A percentile compares a stretch with the other conserved stretches of the same genome.
Conservation (phyloP, 2,888 invertebrate genomes). For the Aphrophora alni region DNA sequence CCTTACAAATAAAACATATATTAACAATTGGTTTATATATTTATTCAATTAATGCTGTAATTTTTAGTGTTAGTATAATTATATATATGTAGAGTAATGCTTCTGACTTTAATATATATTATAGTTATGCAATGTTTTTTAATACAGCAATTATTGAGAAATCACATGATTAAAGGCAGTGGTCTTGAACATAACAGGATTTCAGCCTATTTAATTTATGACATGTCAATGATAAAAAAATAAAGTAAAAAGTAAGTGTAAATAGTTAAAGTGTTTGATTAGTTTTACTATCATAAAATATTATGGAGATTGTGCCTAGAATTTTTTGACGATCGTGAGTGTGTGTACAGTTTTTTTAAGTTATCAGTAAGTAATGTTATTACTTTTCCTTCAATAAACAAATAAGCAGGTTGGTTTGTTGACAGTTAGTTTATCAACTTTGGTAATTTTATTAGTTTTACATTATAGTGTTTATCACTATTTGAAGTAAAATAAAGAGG, state of each 20-base stretch:
- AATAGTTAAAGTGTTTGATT: background rate
- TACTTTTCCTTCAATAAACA: background rate
- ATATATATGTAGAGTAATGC: no score
- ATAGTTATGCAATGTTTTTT: background rate
- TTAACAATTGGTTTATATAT: no score
- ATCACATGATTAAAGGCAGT: slow-evolving; percentile 9
- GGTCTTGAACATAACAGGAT: background rate
- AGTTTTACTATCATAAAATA: no score
- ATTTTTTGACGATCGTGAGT: no score
- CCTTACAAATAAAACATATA: no score
- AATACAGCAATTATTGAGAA: background rate
- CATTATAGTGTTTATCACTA: no score
- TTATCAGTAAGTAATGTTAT: background rate
- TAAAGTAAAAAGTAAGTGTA: background rate
- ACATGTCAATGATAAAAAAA: slow-evolving; percentile 5
- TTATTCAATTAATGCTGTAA: no score
- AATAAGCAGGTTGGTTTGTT: background rate
- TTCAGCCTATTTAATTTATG: background rate
- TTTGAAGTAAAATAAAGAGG: no score
- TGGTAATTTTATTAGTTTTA: no score
- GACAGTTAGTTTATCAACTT: background rate
- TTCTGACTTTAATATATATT: no score
- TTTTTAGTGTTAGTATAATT: no score
- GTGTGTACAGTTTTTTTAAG: background rate
- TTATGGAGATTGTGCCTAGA: no score